These are phyloP conservation scores for Ormyrus labotus DNA, from an alignment of 2,888 invertebrate species.

Conservation along the genomic window DNA sequence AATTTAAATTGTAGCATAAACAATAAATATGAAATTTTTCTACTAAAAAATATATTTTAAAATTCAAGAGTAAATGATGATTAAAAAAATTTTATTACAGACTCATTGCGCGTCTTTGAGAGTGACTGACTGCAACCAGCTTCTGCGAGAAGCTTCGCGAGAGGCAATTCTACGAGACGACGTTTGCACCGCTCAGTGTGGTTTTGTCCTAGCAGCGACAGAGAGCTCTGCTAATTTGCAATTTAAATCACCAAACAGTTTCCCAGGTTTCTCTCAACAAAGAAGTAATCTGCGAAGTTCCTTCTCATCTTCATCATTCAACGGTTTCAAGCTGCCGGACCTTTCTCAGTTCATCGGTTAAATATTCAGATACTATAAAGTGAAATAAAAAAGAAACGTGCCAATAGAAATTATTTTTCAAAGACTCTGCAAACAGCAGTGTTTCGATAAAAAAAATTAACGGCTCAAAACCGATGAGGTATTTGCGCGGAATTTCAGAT, in stretches of 20 bases:
- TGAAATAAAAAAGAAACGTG: conserved; percentile 50
- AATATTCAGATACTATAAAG: conserved; percentile 60
- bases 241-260: conserved; percentile 66
- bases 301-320: conserved; percentile 72
- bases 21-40: background rate
- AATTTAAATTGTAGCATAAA: too few species aligned
- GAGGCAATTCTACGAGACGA: conserved; percentile 90
- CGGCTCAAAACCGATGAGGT: conserved; percentile 1
- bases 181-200: conserved; percentile 94
- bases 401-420: conserved; percentile 58
- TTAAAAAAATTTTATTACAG: conserved; percentile 76
- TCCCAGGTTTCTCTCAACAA: conserved; percentile 63
- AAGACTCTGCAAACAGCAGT: conserved; percentile 35
- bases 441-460: conserved; percentile 20
- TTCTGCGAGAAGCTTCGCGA: conserved; percentile 88
- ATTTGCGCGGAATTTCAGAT: conserved; percentile 7
- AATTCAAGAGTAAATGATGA: background rate
- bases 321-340: conserved; percentile 87
- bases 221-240: conserved; percentile 62
- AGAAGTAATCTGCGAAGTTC: conserved; percentile 65
- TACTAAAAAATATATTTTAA: background rate
- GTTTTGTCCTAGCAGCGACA: conserved; percentile 79
- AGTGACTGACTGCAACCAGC: conserved; percentile 90
- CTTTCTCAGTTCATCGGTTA: conserved; percentile 83
- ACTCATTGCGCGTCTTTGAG: conserved; percentile 92